Conservation (phyloP, 1,140 invertebrate species). For the Delia radicum region DNA sequence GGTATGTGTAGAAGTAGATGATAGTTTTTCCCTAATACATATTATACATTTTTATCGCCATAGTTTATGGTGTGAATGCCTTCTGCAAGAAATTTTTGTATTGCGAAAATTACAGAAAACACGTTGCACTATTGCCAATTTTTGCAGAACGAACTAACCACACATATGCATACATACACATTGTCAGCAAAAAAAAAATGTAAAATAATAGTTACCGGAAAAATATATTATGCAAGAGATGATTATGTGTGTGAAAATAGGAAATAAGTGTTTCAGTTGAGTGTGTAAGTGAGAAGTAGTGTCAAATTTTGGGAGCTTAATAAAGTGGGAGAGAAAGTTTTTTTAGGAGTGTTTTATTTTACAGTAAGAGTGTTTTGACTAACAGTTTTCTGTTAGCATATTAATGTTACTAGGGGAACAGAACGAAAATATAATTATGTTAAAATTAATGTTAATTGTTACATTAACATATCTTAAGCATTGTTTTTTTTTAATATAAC, state of each 20-base stretch:
- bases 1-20: background rate
- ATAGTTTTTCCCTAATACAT: background rate
- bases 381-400: background rate
- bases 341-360: background rate
- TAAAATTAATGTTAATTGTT: too few relatives aligned
- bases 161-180: background rate
- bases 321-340: background rate
- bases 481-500: too few relatives aligned
- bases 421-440: too few relatives aligned
- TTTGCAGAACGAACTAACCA: background rate
- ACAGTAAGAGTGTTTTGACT: background rate
- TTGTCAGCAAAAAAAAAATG: too few relatives aligned
- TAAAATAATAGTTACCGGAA: conserved; percentile 21
- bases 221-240: conserved; percentile 21
- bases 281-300: background rate
- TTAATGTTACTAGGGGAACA: too few relatives aligned
- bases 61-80: conserved; percentile 29
- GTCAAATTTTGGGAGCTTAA: background rate
- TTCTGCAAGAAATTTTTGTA: conserved; percentile 21
- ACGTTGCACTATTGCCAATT: conserved; percentile 23
- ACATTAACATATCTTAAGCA: too few relatives aligned
- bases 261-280: conserved; percentile 5
- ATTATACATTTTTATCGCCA: conserved; percentile 16
- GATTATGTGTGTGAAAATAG: conserved; percentile 5
- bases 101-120: conserved; percentile 5